phyloP scores from a whole-genome alignment of 2,113 vertebrate genomes.

The Parotia lawesii region DNA sequence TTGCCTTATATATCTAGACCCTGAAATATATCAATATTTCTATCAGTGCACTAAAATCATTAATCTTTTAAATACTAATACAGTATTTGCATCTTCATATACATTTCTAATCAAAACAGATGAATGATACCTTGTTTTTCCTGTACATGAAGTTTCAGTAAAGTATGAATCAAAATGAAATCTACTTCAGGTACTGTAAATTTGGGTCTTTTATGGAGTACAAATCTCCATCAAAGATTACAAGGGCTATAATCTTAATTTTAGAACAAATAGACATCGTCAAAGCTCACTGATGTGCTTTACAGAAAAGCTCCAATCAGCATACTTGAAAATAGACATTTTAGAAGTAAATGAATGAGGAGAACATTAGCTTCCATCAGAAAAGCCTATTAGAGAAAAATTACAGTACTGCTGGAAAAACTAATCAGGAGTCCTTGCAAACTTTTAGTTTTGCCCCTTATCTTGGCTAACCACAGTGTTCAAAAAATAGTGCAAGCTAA shows the following conservation, averaged over 20 bases:
- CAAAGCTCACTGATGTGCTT: background rate
- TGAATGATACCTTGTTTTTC: background rate
- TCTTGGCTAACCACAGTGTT: background rate
- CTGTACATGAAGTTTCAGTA: background rate
- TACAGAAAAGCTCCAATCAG: background rate
- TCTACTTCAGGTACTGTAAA: background rate
- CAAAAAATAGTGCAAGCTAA: background rate
- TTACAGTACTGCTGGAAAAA: background rate
- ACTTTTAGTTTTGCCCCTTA: background rate
- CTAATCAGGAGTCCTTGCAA: background rate
- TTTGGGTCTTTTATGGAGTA: background rate
- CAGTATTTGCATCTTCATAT: background rate
- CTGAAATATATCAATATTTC: background rate
- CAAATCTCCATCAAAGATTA: background rate
- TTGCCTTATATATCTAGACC: background rate
- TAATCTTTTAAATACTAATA: background rate
- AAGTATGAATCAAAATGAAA: background rate
- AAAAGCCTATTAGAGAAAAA: background rate
- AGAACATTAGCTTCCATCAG: background rate
- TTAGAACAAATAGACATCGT: background rate
- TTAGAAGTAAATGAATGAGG: background rate
- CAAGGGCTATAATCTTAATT: background rate
- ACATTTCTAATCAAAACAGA: background rate
- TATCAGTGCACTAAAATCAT: background rate
- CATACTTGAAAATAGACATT: background rate